phyloP scores from a whole-genome alignment of 2,888 invertebrate species.

The Dryococelus australis region DNA sequence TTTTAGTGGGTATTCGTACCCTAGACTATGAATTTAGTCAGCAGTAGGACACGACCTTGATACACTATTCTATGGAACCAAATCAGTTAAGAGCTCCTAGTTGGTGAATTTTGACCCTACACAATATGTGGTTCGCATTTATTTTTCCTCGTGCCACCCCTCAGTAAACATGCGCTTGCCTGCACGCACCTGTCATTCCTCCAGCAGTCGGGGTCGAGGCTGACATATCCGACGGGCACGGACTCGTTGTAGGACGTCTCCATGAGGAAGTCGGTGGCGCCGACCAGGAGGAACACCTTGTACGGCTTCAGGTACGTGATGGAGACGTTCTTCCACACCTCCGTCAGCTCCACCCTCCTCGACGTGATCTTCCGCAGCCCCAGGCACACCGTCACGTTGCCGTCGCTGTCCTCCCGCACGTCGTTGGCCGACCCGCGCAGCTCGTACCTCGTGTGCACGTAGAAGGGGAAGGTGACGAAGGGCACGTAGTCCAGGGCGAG shows the following conservation, averaged over 20 bases:
- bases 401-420: background rate
- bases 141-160: no score
- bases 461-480: conserved; percentile 18
- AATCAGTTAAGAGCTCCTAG: no score
- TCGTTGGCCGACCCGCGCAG: background rate
- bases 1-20: no score
- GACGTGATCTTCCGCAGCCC: background rate
- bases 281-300: background rate
- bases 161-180: no score
- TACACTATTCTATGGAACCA: no score
- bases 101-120: no score
- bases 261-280: background rate
- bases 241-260: background rate
- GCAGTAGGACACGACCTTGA: no score
- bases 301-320: background rate
- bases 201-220: background rate
- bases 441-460: conserved; percentile 25
- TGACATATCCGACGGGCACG: background rate
- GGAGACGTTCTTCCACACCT: background rate
- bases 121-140: no score
- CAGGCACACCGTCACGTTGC: background rate
- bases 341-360: background rate
- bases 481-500: background rate
- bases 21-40: no score
- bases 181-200: background rate